Evolutionary conservation across 2,113 vertebrate genomes (phyloP).

Genomic region (Mastomys natalensis): DNA sequence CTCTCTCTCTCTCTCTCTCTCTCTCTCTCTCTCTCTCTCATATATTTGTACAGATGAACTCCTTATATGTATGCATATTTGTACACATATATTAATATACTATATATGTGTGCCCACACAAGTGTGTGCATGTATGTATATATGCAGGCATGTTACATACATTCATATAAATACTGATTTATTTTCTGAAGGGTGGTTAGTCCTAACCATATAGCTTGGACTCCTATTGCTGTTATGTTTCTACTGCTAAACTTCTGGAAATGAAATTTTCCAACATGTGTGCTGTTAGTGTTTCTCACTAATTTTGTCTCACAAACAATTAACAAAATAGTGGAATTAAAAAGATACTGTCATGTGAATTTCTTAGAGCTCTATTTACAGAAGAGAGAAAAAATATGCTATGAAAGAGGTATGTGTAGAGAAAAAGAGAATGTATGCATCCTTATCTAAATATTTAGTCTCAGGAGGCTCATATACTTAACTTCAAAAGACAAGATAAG

Average conservation of each 20-base stretch:
- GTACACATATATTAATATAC: background rate
- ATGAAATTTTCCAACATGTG: background rate
- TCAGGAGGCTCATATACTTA: background rate
- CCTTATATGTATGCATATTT: background rate
- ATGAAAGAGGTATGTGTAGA: background rate
- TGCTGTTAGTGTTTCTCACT: background rate
- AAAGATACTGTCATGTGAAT: background rate
- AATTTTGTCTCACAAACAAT: background rate
- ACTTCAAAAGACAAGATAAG: background rate
- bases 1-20: background rate
- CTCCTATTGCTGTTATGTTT: background rate
- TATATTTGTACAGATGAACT: background rate
- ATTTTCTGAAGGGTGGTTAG: background rate
- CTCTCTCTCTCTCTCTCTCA: background rate
- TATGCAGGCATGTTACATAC: background rate
- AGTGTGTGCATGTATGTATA: background rate
- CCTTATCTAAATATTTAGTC: background rate
- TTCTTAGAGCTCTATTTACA: background rate
- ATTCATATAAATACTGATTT: background rate
- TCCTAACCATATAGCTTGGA: background rate
- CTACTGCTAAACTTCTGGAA: background rate
- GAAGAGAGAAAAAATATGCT: background rate
- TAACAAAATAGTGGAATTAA: background rate
- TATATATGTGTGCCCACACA: too few relatives aligned
- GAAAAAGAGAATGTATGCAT: background rate